Percentiles rank a stretch among this genome's conserved stretches.
Conservation (phyloP, 2,888 invertebrate species). For the Sphaeridia pumilis region DNA sequence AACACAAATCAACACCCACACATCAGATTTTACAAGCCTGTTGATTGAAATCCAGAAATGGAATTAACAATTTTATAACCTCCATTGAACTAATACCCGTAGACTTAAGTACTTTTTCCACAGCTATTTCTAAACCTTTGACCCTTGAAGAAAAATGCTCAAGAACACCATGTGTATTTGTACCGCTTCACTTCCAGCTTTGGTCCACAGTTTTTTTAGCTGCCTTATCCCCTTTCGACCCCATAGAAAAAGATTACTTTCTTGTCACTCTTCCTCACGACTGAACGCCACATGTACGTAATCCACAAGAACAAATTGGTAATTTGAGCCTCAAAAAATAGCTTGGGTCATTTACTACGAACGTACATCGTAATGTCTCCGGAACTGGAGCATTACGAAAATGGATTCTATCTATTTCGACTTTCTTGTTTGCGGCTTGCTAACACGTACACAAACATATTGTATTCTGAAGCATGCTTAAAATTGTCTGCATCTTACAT, state of each 20-base stretch:
- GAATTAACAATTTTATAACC: too few species aligned
- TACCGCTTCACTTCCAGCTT: neutral
- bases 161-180: neutral
- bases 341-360: neutral
- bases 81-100: too few species aligned
- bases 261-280: neutral
- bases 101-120: too few species aligned
- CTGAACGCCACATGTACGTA: neutral
- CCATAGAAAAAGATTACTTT: too few species aligned
- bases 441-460: neutral
- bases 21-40: too few species aligned
- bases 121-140: too few species aligned
- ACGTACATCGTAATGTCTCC: neutral
- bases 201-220: neutral
- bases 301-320: slow-evolving; percentile 10
- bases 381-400: neutral
- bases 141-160: too few species aligned
- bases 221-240: neutral
- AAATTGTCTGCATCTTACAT: too few species aligned
- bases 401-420: neutral
- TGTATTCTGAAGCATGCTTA: too few species aligned
- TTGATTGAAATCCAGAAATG: too few species aligned
- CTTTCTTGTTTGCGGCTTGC: neutral
- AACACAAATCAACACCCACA: too few species aligned
- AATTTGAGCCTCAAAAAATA: slow-evolving; percentile 8